Base-by-base conservation (phyloP, 2,888 invertebrate species). In the Hemithea aestivaria region DNA sequence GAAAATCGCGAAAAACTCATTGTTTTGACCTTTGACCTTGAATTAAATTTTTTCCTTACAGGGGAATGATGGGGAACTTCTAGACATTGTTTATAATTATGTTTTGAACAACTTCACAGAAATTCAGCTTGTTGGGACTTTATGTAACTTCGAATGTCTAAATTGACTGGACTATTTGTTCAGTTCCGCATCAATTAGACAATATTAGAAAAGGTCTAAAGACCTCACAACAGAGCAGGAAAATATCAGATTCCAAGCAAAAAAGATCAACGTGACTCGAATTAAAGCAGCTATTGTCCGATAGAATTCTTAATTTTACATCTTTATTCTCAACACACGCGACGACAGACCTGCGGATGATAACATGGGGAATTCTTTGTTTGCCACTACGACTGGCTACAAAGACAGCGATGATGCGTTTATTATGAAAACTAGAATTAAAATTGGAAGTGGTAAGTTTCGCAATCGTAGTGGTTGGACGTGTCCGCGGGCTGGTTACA, bases 391-490 rank as follows among this genome's bases (percentile, higher is more conserved):
- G 25, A 20, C 29, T 25, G 27, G 38, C 29, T 29, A 9, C 40
- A 30, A 35, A 38, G 10, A 32, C 10, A 28, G 28, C 35, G 32
- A 29, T 21, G 34, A 26, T 26, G 29, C 37, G 47, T 49, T 51
- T 51, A 51, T 50, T 52, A 50, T 58, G 50, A 48, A 46, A 35
- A 39, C 41, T 47, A 35, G 39, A 37, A 31, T 45, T 35, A 35
- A 53, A 48, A 53, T 51, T 24, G 27, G 23, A 45, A 57, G 52
- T 56, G 53, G 57, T 58, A 59, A 59, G 50, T 59, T 56, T 59
- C 51, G 61, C 56, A 65, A 64, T 56, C 44, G 36, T 47, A 49
- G 48, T 46, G 37, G 53, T 47, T 46, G 45, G 55, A 57, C 57
- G 48, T 57, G 54, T 48, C 48, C 43, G 46, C 39, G 27, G 39